Evolutionary conservation across 2,888 invertebrate genomes (phyloP), one percentile per base, ranked within the genome.

Genomic region (Hyposoter didymator): DNA sequence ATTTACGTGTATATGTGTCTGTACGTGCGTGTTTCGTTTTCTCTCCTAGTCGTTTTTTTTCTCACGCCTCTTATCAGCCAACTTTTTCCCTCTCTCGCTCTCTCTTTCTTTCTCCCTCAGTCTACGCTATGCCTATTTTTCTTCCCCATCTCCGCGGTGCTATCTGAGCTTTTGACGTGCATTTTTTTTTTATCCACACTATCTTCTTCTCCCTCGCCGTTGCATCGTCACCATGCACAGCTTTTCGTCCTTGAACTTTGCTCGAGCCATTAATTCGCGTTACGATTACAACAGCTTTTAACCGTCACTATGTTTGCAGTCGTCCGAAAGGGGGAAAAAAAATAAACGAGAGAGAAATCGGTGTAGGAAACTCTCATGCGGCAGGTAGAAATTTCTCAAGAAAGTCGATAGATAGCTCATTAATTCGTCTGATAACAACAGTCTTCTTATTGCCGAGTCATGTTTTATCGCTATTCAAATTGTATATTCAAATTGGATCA

Each of bases 201-300:
- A 22, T 59, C 64, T 43, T 62, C 17, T 19, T 64, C 76, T 78
- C 43, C 17, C 35, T 69, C 76, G 80, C 47, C 35, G 74, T 70
- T 45, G 75, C 75, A 22, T 45, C 59, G 72, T 80, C 78, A 70
- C 43, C 22, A 74, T 66, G 52, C 59, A 59, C 39, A 55, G 52
- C 22, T 67, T 55, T 28, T 49, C 80, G 69, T 78, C 89, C 89
- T 89, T 89, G 89, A 89, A 89, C 89, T 89, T 88, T 87, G 14
- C 82, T 66, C 52, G 72, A 85, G 84, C 81, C 86, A 84, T 88
- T 84, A 88, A 88, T 87, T 87, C 67, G 84, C 86, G 83, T 78
- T 84, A 69, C 55, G 70, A 84, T 86, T 87, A 82, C 59, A 67
- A 62, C 70, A 70, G 78, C 75, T 84, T 64, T 59, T 59, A 59